Evolutionary conservation across 2,888 invertebrate species (phyloP).

Genomic region (Caenorhabditis sp.): DNA sequence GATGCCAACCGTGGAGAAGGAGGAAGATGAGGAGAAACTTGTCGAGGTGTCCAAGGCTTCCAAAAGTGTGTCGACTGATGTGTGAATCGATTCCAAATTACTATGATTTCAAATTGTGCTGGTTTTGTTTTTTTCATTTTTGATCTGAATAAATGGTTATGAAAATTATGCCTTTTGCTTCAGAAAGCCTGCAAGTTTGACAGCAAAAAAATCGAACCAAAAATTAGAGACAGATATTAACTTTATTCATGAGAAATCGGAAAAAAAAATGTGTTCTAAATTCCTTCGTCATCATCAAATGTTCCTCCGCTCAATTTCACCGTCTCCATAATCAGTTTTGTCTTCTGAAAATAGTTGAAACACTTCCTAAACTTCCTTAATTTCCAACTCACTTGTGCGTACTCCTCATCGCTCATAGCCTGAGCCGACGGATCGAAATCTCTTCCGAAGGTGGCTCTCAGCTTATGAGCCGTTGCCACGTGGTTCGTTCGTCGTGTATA

Average conservation of each 20-base stretch:
- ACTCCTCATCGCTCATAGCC: constrained; percentile 30
- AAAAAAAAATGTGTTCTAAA: too few relatives aligned
- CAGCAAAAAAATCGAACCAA: too few relatives aligned
- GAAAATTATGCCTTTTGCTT: too few relatives aligned
- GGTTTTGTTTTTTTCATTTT: too few relatives aligned
- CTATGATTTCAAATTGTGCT: too few relatives aligned
- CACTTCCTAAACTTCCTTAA: not conserved
- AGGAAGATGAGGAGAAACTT: not conserved
- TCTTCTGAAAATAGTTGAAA: not conserved
- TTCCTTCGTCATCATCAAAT: constrained; percentile 24
- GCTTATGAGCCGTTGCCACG: constrained; percentile 41
- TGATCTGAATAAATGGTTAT: too few relatives aligned
- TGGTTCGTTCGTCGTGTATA: constrained; percentile 44
- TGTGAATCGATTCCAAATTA: too few relatives aligned
- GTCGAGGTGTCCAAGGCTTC: too few relatives aligned
- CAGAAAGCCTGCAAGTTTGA: too few relatives aligned
- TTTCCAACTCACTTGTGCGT: not conserved
- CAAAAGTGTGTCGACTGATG: too few relatives aligned
- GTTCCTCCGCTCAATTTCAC: not conserved
- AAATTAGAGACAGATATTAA: too few relatives aligned
- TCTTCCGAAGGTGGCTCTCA: constrained; percentile 20
- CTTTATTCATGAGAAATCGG: too few relatives aligned
- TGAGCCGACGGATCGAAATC: constrained; percentile 21
- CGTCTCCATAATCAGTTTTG: constrained; percentile 2
- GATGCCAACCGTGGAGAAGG: not conserved